Conservation (phyloP, 2,888 invertebrate genomes). For the Rapana venosa region DNA sequence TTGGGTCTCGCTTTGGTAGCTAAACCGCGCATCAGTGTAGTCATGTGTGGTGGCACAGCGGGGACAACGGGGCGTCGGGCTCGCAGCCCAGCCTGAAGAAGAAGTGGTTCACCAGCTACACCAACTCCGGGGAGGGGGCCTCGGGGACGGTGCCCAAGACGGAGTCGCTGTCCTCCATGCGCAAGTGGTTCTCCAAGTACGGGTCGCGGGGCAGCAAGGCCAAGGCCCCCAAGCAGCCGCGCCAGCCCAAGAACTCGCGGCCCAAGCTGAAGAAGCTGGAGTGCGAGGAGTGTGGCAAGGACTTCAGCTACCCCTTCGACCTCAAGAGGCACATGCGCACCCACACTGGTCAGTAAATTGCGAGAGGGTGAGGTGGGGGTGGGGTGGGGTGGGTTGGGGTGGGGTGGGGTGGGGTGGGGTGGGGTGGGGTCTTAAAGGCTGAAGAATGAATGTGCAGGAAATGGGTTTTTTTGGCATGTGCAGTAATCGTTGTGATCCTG, state of each 20-base stretch:
- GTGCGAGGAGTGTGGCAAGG: slow-evolving; percentile 41
- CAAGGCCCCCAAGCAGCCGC: slow-evolving; percentile 33
- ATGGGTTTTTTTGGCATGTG: too few species aligned
- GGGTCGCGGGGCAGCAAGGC: slow-evolving; percentile 18
- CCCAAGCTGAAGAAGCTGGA: slow-evolving; percentile 38
- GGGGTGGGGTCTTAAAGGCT: neutral
- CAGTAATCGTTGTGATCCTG: too few species aligned
- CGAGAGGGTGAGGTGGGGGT: neutral
- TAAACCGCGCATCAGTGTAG: too few species aligned
- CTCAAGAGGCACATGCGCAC: slow-evolving; percentile 27
- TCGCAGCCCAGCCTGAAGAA: slow-evolving; percentile 42
- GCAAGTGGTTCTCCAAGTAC: slow-evolving; percentile 44
- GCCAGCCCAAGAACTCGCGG: slow-evolving; percentile 7
- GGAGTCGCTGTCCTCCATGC: slow-evolving; percentile 33
- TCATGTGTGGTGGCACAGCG: neutral
- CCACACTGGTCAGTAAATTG: slow-evolving; percentile 24
- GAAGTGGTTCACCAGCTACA: slow-evolving; percentile 45
- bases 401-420: neutral
- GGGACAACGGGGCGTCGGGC: slow-evolving; percentile 28
- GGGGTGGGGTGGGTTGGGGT: neutral
- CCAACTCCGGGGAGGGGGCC: slow-evolving; percentile 38
- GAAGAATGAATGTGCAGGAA: too few species aligned
- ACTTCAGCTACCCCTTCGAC: slow-evolving; percentile 41
- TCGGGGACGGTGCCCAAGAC: slow-evolving; percentile 24
- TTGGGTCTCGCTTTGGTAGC: too few species aligned